These are phyloP conservation scores for Myotis vivesi DNA, from an alignment of 2,797 vertebrate species.

Conservation along the genomic window DNA sequence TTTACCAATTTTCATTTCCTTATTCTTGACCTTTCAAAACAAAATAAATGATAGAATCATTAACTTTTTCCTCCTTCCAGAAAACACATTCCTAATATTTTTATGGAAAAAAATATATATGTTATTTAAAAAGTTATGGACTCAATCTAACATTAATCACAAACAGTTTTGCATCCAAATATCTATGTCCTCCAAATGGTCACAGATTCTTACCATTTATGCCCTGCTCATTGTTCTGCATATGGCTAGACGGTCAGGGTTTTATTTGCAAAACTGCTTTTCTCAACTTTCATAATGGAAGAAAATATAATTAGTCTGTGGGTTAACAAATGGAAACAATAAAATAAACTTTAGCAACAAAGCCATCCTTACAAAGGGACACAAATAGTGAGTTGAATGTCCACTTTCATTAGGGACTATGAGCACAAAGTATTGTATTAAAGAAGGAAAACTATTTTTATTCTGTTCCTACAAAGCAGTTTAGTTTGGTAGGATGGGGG, in stretches of 20 bases:
- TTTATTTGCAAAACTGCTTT: not conserved
- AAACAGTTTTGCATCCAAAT: not conserved
- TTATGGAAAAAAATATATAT: not conserved
- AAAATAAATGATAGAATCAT: not conserved
- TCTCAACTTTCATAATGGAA: conserved; percentile 6
- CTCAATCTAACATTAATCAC: not conserved
- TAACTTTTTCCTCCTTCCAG: not conserved
- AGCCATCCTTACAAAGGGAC: not conserved
- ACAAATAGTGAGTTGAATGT: not conserved
- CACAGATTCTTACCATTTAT: not conserved
- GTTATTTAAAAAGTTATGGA: not conserved
- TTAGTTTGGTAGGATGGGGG: not conserved
- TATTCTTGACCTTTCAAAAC: conserved; percentile 9
- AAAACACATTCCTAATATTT: not conserved
- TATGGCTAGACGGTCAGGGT: not conserved
- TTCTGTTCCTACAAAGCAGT: not conserved
- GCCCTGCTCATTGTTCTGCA: not conserved
- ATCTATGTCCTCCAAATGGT: not conserved
- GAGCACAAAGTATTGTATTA: not conserved
- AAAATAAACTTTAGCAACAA: not conserved
- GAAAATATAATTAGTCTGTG: not conserved
- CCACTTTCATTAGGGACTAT: not conserved
- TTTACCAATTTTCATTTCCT: conserved; percentile 4
- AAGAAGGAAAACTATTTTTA: not conserved
- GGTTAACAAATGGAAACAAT: not conserved